Evolutionary conservation across 2,888 invertebrate genomes (phyloP).

Genomic region (Melikaiella ostensackeni): DNA sequence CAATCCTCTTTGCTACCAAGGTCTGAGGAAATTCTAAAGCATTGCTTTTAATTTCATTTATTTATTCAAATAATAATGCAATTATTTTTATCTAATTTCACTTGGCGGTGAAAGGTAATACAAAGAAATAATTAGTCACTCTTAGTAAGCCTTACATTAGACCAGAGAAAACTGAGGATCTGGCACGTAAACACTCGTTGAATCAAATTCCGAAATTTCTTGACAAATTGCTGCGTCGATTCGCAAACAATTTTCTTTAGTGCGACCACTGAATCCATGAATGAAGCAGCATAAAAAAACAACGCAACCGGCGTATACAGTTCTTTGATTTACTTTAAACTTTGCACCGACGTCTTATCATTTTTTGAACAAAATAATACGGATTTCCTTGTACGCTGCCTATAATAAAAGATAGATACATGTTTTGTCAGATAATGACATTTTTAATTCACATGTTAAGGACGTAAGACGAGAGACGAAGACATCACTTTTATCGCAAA

Average conservation of each 20-base stretch:
- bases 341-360: slow-evolving; percentile 31
- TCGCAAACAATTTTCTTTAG: slow-evolving; percentile 54
- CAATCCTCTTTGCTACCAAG: background rate
- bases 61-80: background rate
- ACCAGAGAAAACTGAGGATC: slow-evolving; percentile 63
- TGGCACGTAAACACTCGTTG: slow-evolving; percentile 58
- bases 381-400: slow-evolving; percentile 23
- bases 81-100: slow-evolving; percentile 14
- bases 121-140: slow-evolving; percentile 41
- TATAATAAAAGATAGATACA: slow-evolving; percentile 34
- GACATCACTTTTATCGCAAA: slow-evolving; percentile 4
- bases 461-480: background rate
- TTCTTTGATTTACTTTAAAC: slow-evolving; percentile 36
- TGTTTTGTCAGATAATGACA: slow-evolving; percentile 29
- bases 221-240: slow-evolving; percentile 56
- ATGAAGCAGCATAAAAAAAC: slow-evolving; percentile 11
- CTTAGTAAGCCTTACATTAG: slow-evolving; percentile 67
- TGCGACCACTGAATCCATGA: slow-evolving; percentile 57
- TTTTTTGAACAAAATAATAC: slow-evolving; percentile 17
- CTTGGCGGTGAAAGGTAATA: slow-evolving; percentile 27
- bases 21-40: background rate
- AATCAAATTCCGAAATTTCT: slow-evolving; percentile 63
- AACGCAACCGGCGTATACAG: slow-evolving; percentile 10
- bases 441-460: background rate
- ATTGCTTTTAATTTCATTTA: background rate